phyloP scores from a whole-genome alignment of 1,140 invertebrate species.

The Halesus radiatus region DNA sequence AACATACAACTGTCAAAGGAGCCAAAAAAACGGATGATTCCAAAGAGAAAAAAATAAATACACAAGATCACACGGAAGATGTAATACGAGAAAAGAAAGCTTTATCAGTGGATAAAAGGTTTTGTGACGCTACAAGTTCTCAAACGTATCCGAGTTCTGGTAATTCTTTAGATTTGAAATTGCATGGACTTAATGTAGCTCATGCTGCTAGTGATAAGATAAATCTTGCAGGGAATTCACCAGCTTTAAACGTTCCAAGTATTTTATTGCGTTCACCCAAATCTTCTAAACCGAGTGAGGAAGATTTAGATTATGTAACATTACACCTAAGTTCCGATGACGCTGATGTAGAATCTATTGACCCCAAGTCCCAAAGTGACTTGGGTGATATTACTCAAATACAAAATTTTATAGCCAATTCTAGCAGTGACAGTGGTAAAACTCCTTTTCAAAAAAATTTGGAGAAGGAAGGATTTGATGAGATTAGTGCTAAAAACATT shows the following conservation, averaged over 20 bases:
- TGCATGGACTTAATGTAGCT: neutral
- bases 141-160: too few species aligned
- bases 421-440: conserved; percentile 16
- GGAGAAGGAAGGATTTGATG: conserved; percentile 46
- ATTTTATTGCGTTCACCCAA: conserved; percentile 2
- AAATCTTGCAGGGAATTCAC: neutral
- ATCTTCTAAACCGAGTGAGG: conserved; percentile 8
- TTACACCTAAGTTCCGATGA: conserved; percentile 47
- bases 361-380: neutral
- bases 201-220: neutral
- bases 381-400: conserved; percentile 18
- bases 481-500: conserved; percentile 36
- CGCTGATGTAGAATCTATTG: conserved; percentile 16
- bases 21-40: too few species aligned
- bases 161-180: too few species aligned
- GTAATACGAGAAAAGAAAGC: too few species aligned
- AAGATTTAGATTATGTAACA: conserved; percentile 32
- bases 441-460: conserved; percentile 47
- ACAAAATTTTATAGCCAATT: conserved; percentile 18
- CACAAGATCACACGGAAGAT: too few species aligned
- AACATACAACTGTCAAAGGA: too few species aligned
- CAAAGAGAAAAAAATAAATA: too few species aligned
- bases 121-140: too few species aligned
- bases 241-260: neutral
- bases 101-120: too few species aligned